Percentiles rank a stretch among this genome's conserved stretches.
phyloP scores from a whole-genome alignment of 2,113 vertebrate genomes.

The Apodemus speciosus region DNA sequence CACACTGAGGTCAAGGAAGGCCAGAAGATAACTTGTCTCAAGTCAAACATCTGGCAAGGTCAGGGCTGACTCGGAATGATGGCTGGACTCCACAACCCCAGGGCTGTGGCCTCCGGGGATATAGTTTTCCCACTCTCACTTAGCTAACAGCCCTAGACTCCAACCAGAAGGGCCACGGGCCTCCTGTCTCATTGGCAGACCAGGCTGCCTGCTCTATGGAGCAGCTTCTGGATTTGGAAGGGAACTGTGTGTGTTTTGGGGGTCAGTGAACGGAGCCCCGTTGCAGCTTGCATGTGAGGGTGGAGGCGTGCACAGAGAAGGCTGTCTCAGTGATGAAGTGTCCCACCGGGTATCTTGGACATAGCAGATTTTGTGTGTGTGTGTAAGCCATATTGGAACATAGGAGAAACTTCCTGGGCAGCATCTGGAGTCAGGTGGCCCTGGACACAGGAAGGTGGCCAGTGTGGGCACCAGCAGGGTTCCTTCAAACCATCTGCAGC shows the following conservation, averaged over 20 bases:
- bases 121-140: neutral
- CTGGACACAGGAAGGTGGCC: rapidly evolving
- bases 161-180: neutral
- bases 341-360: rapidly evolving
- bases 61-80: neutral
- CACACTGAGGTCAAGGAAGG: slow-evolving; percentile 12
- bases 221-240: neutral
- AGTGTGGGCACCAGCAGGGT: rapidly evolving
- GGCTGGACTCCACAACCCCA: neutral
- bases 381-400: neutral
- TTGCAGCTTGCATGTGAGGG: neutral
- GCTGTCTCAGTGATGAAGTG: rapidly evolving
- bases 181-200: neutral
- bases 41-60: neutral
- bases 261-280: rapidly evolving
- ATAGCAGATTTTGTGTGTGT: neutral
- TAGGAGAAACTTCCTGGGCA: neutral
- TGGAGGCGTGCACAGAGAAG: neutral
- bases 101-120: neutral
- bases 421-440: neutral
- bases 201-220: rapidly evolving
- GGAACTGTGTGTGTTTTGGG: neutral
- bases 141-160: neutral
- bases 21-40: neutral
- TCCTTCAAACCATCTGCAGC: rapidly evolving